phyloP scores from a whole-genome alignment of 1,140 invertebrate species.

The Macrobrachium nipponense region DNA sequence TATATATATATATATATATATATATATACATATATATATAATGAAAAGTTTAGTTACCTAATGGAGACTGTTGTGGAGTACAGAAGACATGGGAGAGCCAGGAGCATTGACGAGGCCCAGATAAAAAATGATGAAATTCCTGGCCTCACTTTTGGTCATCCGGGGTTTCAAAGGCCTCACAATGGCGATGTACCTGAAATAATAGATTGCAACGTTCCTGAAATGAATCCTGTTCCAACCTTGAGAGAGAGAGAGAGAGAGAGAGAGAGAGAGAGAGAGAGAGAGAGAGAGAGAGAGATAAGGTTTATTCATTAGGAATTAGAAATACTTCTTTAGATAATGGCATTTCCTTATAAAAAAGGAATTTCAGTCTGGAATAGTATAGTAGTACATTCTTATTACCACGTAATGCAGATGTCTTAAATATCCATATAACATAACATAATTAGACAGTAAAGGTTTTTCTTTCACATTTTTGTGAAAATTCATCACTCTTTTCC shows the following conservation, averaged over 20 bases:
- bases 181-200: constrained; percentile 88
- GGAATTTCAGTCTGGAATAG: no score
- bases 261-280: constrained; percentile 27
- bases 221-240: background rate
- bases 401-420: no score
- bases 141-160: constrained; percentile 82
- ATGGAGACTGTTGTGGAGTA: constrained; percentile 83
- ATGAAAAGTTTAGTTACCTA: constrained; percentile 75
- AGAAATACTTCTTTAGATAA: no score
- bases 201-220: no score
- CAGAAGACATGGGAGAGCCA: constrained; percentile 85
- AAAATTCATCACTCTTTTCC: no score
- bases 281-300: background rate
- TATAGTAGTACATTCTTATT: no score
- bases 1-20: background rate
- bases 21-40: no score
- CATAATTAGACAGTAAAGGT: no score
- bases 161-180: constrained; percentile 87
- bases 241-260: no score
- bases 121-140: constrained; percentile 82
- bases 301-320: background rate
- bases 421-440: no score
- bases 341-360: no score
- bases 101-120: constrained; percentile 82
- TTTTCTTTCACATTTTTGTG: no score